Evolutionary conservation across 2,888 invertebrate genomes (phyloP), one percentile per base, ranked within the genome.

Genomic region (Colostygia pectinataria): DNA sequence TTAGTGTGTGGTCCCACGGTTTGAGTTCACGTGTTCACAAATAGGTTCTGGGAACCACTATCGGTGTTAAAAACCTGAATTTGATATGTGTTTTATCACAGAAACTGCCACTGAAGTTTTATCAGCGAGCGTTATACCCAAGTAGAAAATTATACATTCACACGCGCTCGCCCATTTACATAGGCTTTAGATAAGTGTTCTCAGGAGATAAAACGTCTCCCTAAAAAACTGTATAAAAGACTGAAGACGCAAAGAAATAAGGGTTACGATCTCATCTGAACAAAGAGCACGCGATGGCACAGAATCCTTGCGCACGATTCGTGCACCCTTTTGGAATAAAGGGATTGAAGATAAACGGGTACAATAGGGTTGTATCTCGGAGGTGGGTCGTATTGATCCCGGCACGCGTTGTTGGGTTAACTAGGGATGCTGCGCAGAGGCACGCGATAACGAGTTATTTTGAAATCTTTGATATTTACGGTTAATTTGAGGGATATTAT

Each of bases 1-100:
- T n/a, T n/a, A n/a, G n/a, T 80, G 83, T 84, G 86, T 86, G 87
- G 87, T 89, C 89, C 75, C 89, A 88, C 88, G 87, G 84, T 80
- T 64, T 43, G 32, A 20, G 61, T 66, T 66, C 82, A 84, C 81
- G 83, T 83, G 81, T 75, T 72, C 51, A 12, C 40, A 13, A 62
- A 8, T 60, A 57, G 43, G 60, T 77, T 79, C 79, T 81, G 77
- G 73, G 82, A 85, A 74, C 65, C 34, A 46, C 14, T 8, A 50
- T 58, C 58, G 48, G 47, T 50, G 48, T 31, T 34, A 63, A 61
- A 65, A 77, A 84, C 79, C 75, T 70, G 80, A 81, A 81, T 79
- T 63, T 29, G 51, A 45, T 53, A 27, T n/a, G 29, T 33, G 44
- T 36, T 53, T 51, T 49, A 53, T 55, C 47, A 42, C 43, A 23